Conservation (phyloP, 2,797 vertebrate genomes). For the Acanthiza pusilla region DNA sequence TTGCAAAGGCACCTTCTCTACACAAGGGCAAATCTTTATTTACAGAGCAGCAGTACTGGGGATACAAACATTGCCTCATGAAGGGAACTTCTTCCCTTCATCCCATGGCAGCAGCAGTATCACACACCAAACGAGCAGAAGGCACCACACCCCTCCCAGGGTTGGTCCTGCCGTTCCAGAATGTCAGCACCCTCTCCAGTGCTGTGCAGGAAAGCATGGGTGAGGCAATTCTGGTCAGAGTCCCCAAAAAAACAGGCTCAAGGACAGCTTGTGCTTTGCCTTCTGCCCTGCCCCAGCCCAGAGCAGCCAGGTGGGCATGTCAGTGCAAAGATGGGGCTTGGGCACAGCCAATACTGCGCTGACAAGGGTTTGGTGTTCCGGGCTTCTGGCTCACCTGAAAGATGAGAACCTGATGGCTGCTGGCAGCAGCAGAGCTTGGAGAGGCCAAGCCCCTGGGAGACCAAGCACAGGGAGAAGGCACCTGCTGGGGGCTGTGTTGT, state of each 20-base stretch:
- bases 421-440: neutral
- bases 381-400: neutral
- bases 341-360: fast-evolving
- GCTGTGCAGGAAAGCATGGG: neutral
- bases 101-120: neutral
- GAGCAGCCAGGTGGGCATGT: neutral
- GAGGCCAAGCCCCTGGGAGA: neutral
- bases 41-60: slow-evolving; percentile 56
- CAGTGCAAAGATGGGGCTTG: neutral
- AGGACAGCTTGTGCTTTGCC: neutral
- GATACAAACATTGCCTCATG: neutral
- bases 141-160: neutral
- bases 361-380: neutral
- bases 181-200: neutral
- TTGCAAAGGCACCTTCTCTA: neutral
- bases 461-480: neutral
- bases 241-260: neutral
- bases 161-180: neutral
- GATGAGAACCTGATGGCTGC: neutral
- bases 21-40: slow-evolving; percentile 49
- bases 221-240: neutral
- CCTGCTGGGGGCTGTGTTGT: fast-evolving
- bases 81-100: neutral
- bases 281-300: neutral
- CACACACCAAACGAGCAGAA: neutral